phyloP scores from a whole-genome alignment of 2,888 invertebrate genomes.

The Ctenicera cuprea region DNA sequence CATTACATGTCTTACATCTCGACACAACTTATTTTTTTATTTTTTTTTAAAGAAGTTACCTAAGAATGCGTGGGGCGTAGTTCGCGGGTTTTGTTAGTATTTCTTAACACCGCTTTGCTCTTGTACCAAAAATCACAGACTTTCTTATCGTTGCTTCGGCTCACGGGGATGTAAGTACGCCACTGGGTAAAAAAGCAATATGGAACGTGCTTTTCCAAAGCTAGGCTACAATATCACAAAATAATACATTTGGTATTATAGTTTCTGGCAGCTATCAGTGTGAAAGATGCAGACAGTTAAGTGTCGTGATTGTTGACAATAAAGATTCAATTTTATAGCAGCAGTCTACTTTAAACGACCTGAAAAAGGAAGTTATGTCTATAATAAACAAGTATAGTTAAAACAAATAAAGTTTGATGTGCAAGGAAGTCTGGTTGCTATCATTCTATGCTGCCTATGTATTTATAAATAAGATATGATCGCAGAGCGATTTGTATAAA shows the following conservation, averaged over 20 bases:
- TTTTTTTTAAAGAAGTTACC: too few species aligned
- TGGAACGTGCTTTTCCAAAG: too few species aligned
- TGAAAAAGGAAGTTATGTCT: constrained; percentile 24
- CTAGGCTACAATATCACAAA: too few species aligned
- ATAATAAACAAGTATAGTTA: constrained; percentile 30
- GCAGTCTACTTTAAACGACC: constrained; percentile 29
- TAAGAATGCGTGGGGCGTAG: too few species aligned
- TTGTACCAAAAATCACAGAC: too few species aligned
- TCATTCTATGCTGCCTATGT: not conserved
- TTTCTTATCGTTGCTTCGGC: too few species aligned
- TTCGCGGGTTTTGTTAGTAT: too few species aligned
- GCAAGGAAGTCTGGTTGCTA: not conserved
- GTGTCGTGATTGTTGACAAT: constrained; percentile 34
- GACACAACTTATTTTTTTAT: too few species aligned
- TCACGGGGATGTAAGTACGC: too few species aligned
- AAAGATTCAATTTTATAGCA: constrained; percentile 33
- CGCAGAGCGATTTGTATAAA: not conserved
- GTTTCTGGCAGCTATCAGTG: constrained; percentile 7
- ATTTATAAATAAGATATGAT: not conserved
- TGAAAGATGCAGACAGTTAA: not conserved
- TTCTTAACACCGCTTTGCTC: too few species aligned
- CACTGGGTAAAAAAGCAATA: too few species aligned
- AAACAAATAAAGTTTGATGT: constrained; percentile 2
- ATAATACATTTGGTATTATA: not conserved
- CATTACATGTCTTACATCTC: too few species aligned